Base-by-base conservation (phyloP, 1,140 invertebrate genomes). In the Drosophila watanabei region DNA sequence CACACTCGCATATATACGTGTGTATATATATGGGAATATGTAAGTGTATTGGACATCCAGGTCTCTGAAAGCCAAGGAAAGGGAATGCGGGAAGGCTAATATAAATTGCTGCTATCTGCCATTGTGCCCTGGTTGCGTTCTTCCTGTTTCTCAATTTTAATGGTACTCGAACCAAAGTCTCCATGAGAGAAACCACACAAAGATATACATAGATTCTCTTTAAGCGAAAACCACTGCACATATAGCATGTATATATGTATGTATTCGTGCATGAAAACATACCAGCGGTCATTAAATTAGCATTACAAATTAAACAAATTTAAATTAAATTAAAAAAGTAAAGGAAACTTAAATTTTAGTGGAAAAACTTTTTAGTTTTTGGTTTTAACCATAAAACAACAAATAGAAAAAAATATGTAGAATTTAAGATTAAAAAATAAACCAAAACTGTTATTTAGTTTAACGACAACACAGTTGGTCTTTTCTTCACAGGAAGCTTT, bases 51-150 rank as follows among this genome's bases (percentile, higher is more conserved):
- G 20, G 11, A 39, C 10, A 37, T 24, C 28, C 33, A 48, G n/a
- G 65, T 28, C 41, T 43, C 18, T 33, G 30, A 30, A 14, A 13
- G 18, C 24, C 11, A 18, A 52, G 49, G 11, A 35, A 45, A 30
- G 30, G 56, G 28, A 49, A 33, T 48, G 64, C 46, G 58, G 33
- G 11, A 37, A 54, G 41, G 18, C 30, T 41, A 62, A 57, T 48
- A 30, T 24, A 56, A 54, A 39, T 62, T 51, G 46, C 18, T 54
- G 48, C 48, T 70, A 43, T 35, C 20, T 52, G 63, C 16, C 35
- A 28, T 39, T 35, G 48, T 48, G 35, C 41, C 54, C 30, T 37
- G 54, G 20, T 51, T 60, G 39, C 46, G 20, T 18, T 43, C 46
- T 72, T 75, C 68, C 54, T 37, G 54, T 39, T 14, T 28, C 16